A percentile compares a stretch with the other conserved stretches of the same genome.
phyloP scores from a whole-genome alignment of 2,888 invertebrate species.

The Dichetophora obliterata region DNA sequence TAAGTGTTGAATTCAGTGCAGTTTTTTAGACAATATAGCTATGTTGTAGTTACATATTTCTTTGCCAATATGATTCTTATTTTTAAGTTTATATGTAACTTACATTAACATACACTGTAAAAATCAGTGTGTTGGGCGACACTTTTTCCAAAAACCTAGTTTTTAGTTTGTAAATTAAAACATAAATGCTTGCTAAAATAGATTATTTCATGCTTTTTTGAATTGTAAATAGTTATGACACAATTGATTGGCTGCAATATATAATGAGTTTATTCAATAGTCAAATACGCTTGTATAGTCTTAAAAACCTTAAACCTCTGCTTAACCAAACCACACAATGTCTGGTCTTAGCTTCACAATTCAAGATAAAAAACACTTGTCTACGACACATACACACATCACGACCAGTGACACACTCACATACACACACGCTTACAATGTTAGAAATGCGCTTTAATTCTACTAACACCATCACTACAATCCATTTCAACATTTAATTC shows the following conservation, averaged over 20 bases:
- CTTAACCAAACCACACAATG: background rate
- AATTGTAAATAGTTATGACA: background rate
- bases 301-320: background rate
- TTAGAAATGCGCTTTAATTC: slow-evolving; percentile 13
- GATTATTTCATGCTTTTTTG: background rate
- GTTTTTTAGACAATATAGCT: background rate
- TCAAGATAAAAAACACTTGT: background rate
- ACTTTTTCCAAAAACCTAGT: background rate
- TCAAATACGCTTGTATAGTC: background rate
- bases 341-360: too few species aligned
- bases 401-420: background rate
- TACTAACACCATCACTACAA: slow-evolving; percentile 31
- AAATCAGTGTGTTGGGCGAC: background rate
- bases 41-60: too few species aligned
- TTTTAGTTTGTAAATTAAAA: background rate
- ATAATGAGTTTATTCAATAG: background rate
- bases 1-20: background rate
- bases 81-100: background rate
- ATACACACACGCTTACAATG: slow-evolving; percentile 4
- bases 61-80: too few species aligned
- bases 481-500: slow-evolving; percentile 30
- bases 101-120: background rate
- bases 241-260: background rate
- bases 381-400: background rate
- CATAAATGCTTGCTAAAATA: background rate